Evolutionary conservation across 2,113 vertebrate genomes (phyloP).

Genomic region (Cyprinodon tularosa): DNA sequence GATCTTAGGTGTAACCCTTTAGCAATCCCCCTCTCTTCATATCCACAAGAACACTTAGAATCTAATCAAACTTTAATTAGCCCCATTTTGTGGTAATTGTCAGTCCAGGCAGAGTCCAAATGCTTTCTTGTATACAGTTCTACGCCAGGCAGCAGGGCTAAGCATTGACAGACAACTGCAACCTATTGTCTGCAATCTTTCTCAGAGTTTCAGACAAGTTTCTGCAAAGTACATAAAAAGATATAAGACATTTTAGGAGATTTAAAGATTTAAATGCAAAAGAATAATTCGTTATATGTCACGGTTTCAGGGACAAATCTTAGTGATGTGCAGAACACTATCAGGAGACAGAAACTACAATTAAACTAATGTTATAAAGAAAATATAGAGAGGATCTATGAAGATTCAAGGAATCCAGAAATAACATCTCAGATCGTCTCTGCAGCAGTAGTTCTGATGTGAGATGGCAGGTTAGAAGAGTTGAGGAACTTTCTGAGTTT

Average conservation of each 20-base stretch:
- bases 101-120: slow-evolving; percentile 62
- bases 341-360: no score
- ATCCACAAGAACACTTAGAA: slow-evolving; percentile 71
- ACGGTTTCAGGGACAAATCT: no score
- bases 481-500: no score
- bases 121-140: slow-evolving; percentile 42
- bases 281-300: no score
- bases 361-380: no score
- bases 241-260: background rate
- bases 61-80: slow-evolving; percentile 84
- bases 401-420: no score
- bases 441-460: no score
- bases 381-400: no score
- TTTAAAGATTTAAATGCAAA: no score
- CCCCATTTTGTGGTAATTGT: slow-evolving; percentile 78
- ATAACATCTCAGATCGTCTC: no score
- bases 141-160: slow-evolving; percentile 45
- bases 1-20: slow-evolving; percentile 67
- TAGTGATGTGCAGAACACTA: no score
- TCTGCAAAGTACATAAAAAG: background rate
- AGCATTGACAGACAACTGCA: slow-evolving; percentile 34
- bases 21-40: slow-evolving; percentile 64
- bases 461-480: no score
- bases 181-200: slow-evolving; percentile 25
- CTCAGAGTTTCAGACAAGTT: slow-evolving; percentile 9